These are phyloP conservation scores for Gnathonemus echidnorhynchus DNA, from an alignment of 2,113 vertebrate species.

Conservation along the genomic window DNA sequence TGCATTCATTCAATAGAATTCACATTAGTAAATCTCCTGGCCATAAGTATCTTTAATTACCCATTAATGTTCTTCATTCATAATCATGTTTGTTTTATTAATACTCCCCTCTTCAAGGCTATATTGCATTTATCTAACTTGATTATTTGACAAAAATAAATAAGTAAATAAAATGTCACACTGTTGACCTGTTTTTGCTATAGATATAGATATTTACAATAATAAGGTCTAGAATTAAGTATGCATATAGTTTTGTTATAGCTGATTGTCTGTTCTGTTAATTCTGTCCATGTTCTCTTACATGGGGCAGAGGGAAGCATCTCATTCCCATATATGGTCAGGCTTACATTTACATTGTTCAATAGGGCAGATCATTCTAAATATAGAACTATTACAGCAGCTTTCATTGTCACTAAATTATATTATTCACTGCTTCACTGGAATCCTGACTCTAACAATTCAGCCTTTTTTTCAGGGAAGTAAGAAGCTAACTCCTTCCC, in stretches of 20 bases:
- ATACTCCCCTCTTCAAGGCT: not conserved
- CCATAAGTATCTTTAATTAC: conserved; percentile 14
- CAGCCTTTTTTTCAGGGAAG: not conserved
- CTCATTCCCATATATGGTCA: not conserved
- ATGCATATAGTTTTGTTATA: not conserved
- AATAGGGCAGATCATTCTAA: not conserved
- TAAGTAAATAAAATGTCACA: not conserved
- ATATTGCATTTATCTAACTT: not conserved
- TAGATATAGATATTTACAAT: not conserved
- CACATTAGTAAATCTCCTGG: not conserved
- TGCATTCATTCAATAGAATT: conserved; percentile 11
- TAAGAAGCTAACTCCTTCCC: not conserved
- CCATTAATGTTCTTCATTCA: not conserved
- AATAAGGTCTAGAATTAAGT: not conserved
- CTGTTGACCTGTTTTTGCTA: not conserved
- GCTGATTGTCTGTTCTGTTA: not conserved
- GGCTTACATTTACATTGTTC: not conserved
- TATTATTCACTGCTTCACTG: not conserved
- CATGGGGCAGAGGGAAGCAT: not conserved
- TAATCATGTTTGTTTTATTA: not conserved
- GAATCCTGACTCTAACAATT: not conserved
- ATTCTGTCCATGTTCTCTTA: not conserved
- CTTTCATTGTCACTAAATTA: not conserved
- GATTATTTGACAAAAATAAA: not conserved
- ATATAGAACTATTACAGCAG: not conserved